phyloP scores from a whole-genome alignment of 1,140 invertebrate species.

The Caligus rogercresseyi region DNA sequence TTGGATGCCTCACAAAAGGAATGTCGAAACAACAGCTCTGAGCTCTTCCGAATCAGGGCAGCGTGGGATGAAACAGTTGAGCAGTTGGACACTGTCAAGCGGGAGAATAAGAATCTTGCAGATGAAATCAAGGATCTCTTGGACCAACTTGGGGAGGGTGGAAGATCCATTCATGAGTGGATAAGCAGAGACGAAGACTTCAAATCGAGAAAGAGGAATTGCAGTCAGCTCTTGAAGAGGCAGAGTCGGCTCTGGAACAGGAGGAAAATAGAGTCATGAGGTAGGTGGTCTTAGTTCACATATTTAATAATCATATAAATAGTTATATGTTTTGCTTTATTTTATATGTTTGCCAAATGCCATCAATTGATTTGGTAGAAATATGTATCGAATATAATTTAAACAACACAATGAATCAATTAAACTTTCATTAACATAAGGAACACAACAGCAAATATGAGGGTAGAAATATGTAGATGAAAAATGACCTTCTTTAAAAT shows the following conservation, averaged over 20 bases:
- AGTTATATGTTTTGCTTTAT: no score
- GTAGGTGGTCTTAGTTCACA: neutral
- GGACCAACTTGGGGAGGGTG: constrained; percentile 35
- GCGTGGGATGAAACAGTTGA: constrained; percentile 39
- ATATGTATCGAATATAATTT: no score
- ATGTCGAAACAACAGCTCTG: constrained; percentile 96
- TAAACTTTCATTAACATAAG: no score
- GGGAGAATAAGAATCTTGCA: constrained; percentile 42
- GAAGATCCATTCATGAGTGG: constrained; percentile 37
- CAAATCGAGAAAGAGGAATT: constrained; percentile 47
- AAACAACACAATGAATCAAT: no score
- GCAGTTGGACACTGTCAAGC: constrained; percentile 37
- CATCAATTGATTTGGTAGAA: no score
- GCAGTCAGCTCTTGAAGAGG: constrained; percentile 43
- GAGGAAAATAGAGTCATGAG: constrained; percentile 39
- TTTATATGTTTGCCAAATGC: no score
- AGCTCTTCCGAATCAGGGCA: constrained; percentile 77
- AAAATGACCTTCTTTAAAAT: no score
- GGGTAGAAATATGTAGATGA: no score
- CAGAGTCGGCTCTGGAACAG: constrained; percentile 43
- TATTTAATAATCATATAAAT: neutral
- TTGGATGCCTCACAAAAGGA: constrained; percentile 96
- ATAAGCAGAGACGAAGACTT: constrained; percentile 39
- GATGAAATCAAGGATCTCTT: constrained; percentile 43
- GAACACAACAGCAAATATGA: no score